A percentile compares a stretch with the other conserved stretches of the same genome.
phyloP scores from a whole-genome alignment of 2,888 invertebrate genomes.

The Oxyteleia sp. region DNA sequence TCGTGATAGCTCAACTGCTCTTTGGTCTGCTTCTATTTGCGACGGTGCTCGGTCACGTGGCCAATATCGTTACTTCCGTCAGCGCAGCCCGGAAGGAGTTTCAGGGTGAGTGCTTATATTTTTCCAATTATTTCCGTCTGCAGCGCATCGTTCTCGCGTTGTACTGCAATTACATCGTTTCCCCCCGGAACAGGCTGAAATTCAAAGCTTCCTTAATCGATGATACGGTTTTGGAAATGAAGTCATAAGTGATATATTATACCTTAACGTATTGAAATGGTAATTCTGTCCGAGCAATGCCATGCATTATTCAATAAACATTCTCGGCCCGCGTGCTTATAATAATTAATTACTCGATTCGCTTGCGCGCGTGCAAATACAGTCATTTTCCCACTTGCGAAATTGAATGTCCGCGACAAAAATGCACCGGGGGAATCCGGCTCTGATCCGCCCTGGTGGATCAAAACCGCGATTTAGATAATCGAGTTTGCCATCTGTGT shows the following conservation, averaged over 20 bases:
- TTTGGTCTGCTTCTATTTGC: constrained; percentile 98
- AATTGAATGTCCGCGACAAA: neutral
- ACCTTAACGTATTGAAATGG: constrained; percentile 16
- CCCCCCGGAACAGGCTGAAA: constrained; percentile 6
- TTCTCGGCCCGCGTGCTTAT: neutral
- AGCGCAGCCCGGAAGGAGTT: constrained; percentile 99
- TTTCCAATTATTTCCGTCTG: constrained; percentile 62
- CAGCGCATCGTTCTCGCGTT: constrained; percentile 33
- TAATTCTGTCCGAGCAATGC: constrained; percentile 14
- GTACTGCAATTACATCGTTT: constrained; percentile 45
- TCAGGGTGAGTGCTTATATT: constrained; percentile 92
- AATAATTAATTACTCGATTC: constrained; percentile 4
- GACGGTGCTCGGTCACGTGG: constrained; percentile 98
- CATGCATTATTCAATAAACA: constrained; percentile 22
- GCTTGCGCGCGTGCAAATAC: neutral
- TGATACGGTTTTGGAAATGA: constrained; percentile 29
- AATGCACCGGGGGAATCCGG: too few relatives aligned
- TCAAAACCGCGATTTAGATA: too few relatives aligned
- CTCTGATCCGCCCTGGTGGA: too few relatives aligned
- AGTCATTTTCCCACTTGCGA: neutral
- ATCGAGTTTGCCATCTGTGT: too few relatives aligned
- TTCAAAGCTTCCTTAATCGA: constrained; percentile 42
- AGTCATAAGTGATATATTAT: constrained; percentile 32
- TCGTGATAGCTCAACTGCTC: constrained; percentile 97
- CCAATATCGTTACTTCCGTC: constrained; percentile 99